phyloP scores from a whole-genome alignment of 64 coral and sea anemone genomes.

The Pocillopora damicornis region DNA sequence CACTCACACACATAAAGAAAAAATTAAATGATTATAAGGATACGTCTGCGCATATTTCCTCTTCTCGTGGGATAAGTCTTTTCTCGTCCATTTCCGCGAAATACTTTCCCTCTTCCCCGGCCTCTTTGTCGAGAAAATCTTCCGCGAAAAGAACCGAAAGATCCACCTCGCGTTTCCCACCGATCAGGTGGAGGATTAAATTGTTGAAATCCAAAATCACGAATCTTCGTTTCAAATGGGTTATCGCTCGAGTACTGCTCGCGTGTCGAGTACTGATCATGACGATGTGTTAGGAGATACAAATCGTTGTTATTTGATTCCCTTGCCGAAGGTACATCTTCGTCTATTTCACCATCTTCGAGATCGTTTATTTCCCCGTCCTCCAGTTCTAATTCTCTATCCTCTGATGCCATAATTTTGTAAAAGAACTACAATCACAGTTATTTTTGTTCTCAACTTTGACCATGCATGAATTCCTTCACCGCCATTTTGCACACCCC shows the following conservation, averaged over 20 bases:
- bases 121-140: not conserved
- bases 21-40: conserved; percentile 4
- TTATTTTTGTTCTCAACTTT: not conserved
- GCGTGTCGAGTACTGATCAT: not conserved
- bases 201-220: conserved; percentile 8
- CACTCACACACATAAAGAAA: not conserved
- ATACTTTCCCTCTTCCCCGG: not conserved
- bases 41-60: not conserved
- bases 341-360: conserved; percentile 39
- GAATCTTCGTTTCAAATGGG: not conserved
- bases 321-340: not conserved
- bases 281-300: conserved; percentile 1
- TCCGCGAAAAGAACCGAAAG: conserved; percentile 1
- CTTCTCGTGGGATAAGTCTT: not conserved
- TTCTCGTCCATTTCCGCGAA: conserved; percentile 17
- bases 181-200: not conserved
- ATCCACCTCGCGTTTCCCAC: not conserved
- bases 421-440: not conserved
- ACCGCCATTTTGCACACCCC: conserved; percentile 31
- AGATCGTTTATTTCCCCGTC: conserved; percentile 37
- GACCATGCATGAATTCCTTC: not conserved
- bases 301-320: conserved; percentile 20
- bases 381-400: conserved; percentile 4
- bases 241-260: not conserved
- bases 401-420: not conserved